Percentiles rank a stretch among this genome's conserved stretches.
phyloP scores from a whole-genome alignment of 2,888 invertebrate species.

The Apoda limacodes region DNA sequence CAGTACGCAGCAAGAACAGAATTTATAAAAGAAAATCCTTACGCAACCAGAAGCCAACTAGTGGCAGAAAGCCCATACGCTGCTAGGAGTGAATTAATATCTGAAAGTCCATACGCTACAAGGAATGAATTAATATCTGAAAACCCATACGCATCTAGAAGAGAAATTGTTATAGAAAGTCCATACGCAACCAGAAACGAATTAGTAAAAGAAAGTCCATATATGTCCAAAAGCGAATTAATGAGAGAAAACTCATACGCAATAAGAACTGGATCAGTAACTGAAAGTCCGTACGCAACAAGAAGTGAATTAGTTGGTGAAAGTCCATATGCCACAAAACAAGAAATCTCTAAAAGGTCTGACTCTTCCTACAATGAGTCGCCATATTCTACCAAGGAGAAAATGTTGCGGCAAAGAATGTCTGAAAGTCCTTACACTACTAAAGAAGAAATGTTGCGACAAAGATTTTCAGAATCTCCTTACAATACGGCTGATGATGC shows the following conservation, averaged over 20 bases:
- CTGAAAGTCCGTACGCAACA: constrained; percentile 32
- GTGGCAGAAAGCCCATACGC: constrained; percentile 23
- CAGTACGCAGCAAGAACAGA: constrained; percentile 29
- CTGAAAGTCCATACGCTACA: constrained; percentile 25
- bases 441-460: constrained; percentile 64
- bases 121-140: constrained; percentile 7
- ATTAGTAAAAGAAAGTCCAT: constrained; percentile 22
- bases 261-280: constrained; percentile 27
- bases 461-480: constrained; percentile 62
- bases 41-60: constrained; percentile 26
- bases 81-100: constrained; percentile 10
- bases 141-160: constrained; percentile 1
- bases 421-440: constrained; percentile 56
- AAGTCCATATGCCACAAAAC: constrained; percentile 36
- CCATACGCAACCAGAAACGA: background rate
- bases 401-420: constrained; percentile 49
- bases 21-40: constrained; percentile 22
- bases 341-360: constrained; percentile 39
- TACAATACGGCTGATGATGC: constrained; percentile 63
- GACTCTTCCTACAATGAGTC: constrained; percentile 51
- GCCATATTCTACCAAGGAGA: constrained; percentile 60
- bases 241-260: background rate
- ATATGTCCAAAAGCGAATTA: background rate
- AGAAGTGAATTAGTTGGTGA: constrained; percentile 31
- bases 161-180: constrained; percentile 10